Base-by-base conservation (phyloP, 2,888 invertebrate species). In the Unio pictorum region DNA sequence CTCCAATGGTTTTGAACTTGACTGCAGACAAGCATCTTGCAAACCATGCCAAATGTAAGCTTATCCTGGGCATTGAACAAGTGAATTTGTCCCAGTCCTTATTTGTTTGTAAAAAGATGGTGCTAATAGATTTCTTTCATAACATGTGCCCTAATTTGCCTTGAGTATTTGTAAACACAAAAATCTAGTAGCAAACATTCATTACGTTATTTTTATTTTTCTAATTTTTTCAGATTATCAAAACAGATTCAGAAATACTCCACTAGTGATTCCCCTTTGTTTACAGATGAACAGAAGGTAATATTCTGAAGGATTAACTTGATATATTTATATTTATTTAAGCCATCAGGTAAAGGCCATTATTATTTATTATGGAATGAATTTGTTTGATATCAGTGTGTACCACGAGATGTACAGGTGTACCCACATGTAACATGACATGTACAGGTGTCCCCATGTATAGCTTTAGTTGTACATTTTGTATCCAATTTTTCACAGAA, bases 241-340 rank as follows among this genome's bases (percentile, higher is more conserved):
- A 83, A 81, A 55, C 81, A 85, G 71, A 65, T 86, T 8, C 79
- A 82, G 65, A 79, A 82, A 61, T 78, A 79, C 67, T 78, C 82
- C n/a, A 73, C 71, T 61, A 71, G 79, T 54, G 80, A 82, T n/a
- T 69, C 72, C 64, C 65, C 66, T 23, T 69, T 77, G n/a, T 85
- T 86, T 68, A 80, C 78, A 60, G 85, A 84, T 78, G 81, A 84
- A 65, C 85, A 86, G 68, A 86, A 84, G 81, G 85, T 86, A 73
- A 59, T 56, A 55, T 58, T 15, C 4, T 63, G n/a, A n/a, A 62
- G n/a, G 26, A 34, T 26, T 17, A 23, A 26, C 26, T 62, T 4
- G 62, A 26, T 23, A 23, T 23, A 23, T 26, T 62, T 26, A 26
- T 20, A 8, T 20, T 28, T 8, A 18, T 26, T 26, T 28, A 62